Evolutionary conservation across 2,113 vertebrate genomes (phyloP).

Genomic region (Cyprinus carpio): DNA sequence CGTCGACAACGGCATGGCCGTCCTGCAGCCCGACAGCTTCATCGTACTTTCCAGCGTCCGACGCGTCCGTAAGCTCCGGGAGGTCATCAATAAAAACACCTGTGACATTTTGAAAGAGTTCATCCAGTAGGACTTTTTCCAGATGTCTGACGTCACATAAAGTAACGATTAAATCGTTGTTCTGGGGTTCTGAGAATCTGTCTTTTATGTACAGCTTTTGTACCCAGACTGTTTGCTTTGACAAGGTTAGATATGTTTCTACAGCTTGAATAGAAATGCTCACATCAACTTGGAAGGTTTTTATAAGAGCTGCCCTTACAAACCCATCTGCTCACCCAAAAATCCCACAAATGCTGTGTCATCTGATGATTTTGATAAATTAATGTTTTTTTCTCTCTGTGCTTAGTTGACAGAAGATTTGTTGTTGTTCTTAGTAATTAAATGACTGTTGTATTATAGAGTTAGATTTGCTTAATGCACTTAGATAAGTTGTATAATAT

Average conservation of each 20-base stretch:
- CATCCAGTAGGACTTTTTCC: slow-evolving; percentile 70
- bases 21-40: slow-evolving; percentile 91
- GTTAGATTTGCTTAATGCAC: slow-evolving; percentile 44
- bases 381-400: background rate
- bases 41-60: slow-evolving; percentile 83
- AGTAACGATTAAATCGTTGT: background rate
- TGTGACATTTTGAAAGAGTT: slow-evolving; percentile 94
- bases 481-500: slow-evolving; percentile 72
- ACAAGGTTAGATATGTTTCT: slow-evolving; percentile 47
- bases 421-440: background rate
- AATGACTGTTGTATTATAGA: slow-evolving; percentile 14
- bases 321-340: slow-evolving; percentile 52
- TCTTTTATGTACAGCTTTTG: slow-evolving; percentile 42
- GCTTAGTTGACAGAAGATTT: slow-evolving; percentile 4
- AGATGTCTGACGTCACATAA: background rate
- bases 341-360: slow-evolving; percentile 43
- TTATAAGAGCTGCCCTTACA: slow-evolving; percentile 51
- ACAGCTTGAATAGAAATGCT: slow-evolving; percentile 33
- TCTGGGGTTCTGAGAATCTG: slow-evolving; percentile 8
- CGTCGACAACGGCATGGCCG: slow-evolving; percentile 89
- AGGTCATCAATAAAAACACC: slow-evolving; percentile 93
- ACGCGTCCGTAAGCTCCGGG: slow-evolving; percentile 86
- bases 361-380: slow-evolving; percentile 10
- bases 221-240: slow-evolving; percentile 48
- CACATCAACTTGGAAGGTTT: slow-evolving; percentile 48